A percentile compares a stretch with the other conserved stretches of the same genome.
Conservation (phyloP, 2,113 vertebrate species). For the Callospermophilus lateralis region DNA sequence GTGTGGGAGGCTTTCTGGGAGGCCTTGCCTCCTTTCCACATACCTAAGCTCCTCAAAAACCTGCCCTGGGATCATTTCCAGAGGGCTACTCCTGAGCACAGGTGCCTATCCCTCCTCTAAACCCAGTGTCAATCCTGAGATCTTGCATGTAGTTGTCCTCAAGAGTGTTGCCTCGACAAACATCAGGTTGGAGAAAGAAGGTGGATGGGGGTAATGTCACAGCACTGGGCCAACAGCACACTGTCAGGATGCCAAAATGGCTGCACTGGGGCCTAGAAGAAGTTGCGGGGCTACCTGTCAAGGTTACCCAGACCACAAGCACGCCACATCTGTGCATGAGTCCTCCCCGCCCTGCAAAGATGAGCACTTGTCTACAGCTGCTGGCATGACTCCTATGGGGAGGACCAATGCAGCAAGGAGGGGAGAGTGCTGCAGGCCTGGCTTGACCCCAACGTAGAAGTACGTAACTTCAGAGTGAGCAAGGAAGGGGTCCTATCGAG, state of each 20-base stretch:
- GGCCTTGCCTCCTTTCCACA: not conserved
- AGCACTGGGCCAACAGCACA: not conserved
- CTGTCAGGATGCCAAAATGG: fast-evolving
- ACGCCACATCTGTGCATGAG: fast-evolving
- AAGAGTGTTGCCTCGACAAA: too few relatives aligned
- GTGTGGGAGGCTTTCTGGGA: not conserved
- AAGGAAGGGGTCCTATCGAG: not conserved
- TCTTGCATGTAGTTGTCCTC: not conserved
- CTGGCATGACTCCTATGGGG: fast-evolving
- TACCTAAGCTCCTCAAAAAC: fast-evolving
- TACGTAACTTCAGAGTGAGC: not conserved
- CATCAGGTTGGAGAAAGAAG: fast-evolving
- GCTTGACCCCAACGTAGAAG: not conserved
- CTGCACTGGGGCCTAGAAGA: not conserved
- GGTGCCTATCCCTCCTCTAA: not conserved
- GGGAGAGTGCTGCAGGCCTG: not conserved
- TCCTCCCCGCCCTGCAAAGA: too few relatives aligned
- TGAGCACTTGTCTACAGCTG: not conserved
- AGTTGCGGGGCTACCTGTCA: fast-evolving
- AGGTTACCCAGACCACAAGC: not conserved
- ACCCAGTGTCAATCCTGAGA: not conserved
- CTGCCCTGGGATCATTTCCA: not conserved
- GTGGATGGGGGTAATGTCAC: not conserved
- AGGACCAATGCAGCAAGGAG: fast-evolving
- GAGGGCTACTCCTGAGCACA: fast-evolving